Conservation (phyloP, 2,797 vertebrate species). For the Lophius americanus region DNA sequence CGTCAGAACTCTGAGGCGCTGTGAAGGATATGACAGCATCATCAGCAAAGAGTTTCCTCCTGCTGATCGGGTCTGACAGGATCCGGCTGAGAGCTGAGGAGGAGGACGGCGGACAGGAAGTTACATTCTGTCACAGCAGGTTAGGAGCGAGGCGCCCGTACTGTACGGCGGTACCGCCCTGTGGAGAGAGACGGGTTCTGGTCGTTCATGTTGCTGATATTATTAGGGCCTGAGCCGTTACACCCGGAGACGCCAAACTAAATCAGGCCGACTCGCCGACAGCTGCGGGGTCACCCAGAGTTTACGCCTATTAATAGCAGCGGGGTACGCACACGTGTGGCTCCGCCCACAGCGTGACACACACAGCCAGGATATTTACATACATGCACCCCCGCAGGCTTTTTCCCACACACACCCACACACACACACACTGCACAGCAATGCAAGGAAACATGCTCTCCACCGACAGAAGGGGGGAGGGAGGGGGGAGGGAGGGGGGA, state of each 20-base stretch:
- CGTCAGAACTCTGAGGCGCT: constrained; percentile 5
- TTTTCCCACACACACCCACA: neutral
- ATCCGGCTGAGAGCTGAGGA: constrained; percentile 10
- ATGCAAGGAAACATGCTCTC: constrained; percentile 18
- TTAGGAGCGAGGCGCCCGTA: constrained; percentile 22
- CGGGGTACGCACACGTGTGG: constrained; percentile 3
- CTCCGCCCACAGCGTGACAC: constrained; percentile 15
- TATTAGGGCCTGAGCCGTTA: constrained; percentile 43
- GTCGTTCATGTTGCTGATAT: constrained; percentile 45
- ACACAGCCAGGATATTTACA: constrained; percentile 2
- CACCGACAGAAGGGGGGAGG: constrained; percentile 39
- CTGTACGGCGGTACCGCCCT: constrained; percentile 28
- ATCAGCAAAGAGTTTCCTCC: constrained; percentile 25
- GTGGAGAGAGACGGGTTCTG: constrained; percentile 19
- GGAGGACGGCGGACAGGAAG: constrained; percentile 39
- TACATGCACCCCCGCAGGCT: neutral
- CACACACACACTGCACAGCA: neutral
- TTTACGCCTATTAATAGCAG: constrained; percentile 71
- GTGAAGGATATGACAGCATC: constrained; percentile 59
- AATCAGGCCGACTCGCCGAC: constrained; percentile 54
- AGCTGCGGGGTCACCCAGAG: constrained; percentile 64
- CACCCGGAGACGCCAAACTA: constrained; percentile 48
- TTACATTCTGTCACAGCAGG: constrained; percentile 58
- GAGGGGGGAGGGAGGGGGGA: constrained; percentile 13
- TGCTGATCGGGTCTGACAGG: constrained; percentile 23